phyloP scores from a whole-genome alignment of 2,113 vertebrate genomes.

The Acrocephalus kingi region DNA sequence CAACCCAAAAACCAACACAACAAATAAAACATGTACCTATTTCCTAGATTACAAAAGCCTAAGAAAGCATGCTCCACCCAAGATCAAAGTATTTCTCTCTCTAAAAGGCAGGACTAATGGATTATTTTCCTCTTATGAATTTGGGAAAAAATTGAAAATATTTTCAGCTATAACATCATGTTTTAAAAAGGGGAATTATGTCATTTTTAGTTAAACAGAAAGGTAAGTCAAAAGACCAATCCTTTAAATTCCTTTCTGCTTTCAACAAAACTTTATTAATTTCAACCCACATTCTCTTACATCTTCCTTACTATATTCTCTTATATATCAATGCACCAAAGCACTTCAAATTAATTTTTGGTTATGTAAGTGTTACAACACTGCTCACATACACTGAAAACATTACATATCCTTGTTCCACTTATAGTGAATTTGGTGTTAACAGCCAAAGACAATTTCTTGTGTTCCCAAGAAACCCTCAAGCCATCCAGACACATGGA shows the following conservation, averaged over 20 bases:
- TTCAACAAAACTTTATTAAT: neutral
- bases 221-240: neutral
- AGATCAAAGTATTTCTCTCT: neutral
- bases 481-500: neutral
- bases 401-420: accelerated
- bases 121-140: neutral
- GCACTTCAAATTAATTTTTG: neutral
- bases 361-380: neutral
- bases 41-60: neutral
- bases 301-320: neutral
- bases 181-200: neutral
- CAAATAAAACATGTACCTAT: neutral
- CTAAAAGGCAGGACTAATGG: neutral
- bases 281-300: neutral
- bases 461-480: neutral
- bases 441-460: neutral
- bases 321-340: neutral
- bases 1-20: too few relatives aligned
- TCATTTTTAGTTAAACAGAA: neutral
- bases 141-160: neutral
- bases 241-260: neutral
- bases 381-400: neutral
- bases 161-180: neutral
- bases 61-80: neutral
- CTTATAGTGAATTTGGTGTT: neutral